Conservation (phyloP, 2,797 vertebrate genomes). For the Atherinosoma microstoma region DNA sequence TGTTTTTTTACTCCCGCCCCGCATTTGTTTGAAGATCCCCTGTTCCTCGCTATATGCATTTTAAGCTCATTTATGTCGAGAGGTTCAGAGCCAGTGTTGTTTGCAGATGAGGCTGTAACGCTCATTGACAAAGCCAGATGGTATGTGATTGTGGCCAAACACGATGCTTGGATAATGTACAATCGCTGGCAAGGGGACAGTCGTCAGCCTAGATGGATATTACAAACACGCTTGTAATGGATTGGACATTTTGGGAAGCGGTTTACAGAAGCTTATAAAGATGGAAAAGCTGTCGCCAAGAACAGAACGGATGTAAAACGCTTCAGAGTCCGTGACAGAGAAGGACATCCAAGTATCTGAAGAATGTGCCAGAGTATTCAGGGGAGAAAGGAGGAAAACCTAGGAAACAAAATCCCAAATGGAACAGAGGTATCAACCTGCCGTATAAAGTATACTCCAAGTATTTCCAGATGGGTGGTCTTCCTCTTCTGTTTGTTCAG, state of each 20-base stretch:
- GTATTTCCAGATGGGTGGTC: slow-evolving; percentile 60
- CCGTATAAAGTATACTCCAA: slow-evolving; percentile 42
- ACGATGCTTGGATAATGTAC: slow-evolving; percentile 82
- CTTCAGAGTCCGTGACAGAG: slow-evolving; percentile 73
- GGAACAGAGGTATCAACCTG: slow-evolving; percentile 49
- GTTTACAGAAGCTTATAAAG: slow-evolving; percentile 77
- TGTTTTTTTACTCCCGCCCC: slow-evolving; percentile 21
- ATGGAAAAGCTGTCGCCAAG: slow-evolving; percentile 63
- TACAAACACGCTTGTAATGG: slow-evolving; percentile 85
- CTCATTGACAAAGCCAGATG: slow-evolving; percentile 85
- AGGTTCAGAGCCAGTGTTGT: slow-evolving; percentile 79
- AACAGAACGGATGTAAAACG: slow-evolving; percentile 75
- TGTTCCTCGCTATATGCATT: slow-evolving; percentile 64
- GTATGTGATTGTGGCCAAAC: slow-evolving; percentile 84
- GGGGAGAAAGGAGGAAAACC: slow-evolving; percentile 43
- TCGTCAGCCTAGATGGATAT: slow-evolving; percentile 82
- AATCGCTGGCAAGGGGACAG: slow-evolving; percentile 79
- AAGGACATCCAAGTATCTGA: slow-evolving; percentile 57
- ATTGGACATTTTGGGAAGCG: slow-evolving; percentile 80
- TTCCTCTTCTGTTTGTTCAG: slow-evolving; percentile 47
- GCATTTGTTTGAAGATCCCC: slow-evolving; percentile 75
- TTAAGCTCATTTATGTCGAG: slow-evolving; percentile 78
- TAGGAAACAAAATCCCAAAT: slow-evolving; percentile 49
- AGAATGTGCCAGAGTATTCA: slow-evolving; percentile 56
- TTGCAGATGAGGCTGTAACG: slow-evolving; percentile 82